These are phyloP conservation scores for Drosophila triauraria DNA, from an alignment of 1,140 invertebrate species.

Conservation along the genomic window DNA sequence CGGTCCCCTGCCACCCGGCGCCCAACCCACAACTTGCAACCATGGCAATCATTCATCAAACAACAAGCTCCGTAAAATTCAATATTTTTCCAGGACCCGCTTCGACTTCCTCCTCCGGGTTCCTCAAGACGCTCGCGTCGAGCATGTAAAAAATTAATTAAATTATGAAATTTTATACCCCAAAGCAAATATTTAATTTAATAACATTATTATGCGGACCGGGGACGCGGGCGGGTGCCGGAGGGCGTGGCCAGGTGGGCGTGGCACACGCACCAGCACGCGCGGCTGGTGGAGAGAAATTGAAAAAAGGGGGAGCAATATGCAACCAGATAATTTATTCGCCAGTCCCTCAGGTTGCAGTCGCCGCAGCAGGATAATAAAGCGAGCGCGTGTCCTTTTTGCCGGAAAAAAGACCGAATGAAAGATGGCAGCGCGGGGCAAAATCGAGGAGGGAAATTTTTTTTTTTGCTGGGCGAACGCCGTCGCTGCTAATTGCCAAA, in stretches of 20 bases:
- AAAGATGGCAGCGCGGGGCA: slow-evolving; percentile 5
- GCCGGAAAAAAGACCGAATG: slow-evolving; percentile 27
- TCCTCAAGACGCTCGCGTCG: slow-evolving; percentile 51
- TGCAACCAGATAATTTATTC: slow-evolving; percentile 60
- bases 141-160: slow-evolving; percentile 75
- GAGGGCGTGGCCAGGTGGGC: slow-evolving; percentile 57
- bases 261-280: slow-evolving; percentile 75
- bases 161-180: slow-evolving; percentile 82
- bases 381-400: slow-evolving; percentile 61
- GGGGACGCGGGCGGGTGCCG: not conserved
- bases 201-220: slow-evolving; percentile 79
- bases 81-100: slow-evolving; percentile 62
- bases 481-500: slow-evolving; percentile 76
- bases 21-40: slow-evolving; percentile 55
- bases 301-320: slow-evolving; percentile 39
- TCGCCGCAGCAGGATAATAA: slow-evolving; percentile 68
- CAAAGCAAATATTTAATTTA: slow-evolving; percentile 81
- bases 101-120: slow-evolving; percentile 2
- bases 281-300: slow-evolving; percentile 24
- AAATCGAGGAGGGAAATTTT: slow-evolving; percentile 21
- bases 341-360: slow-evolving; percentile 69
- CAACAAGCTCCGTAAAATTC: slow-evolving; percentile 71
- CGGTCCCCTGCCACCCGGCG: not conserved
- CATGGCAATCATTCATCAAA: slow-evolving; percentile 81
- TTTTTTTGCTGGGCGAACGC: slow-evolving; percentile 26